phyloP scores from a whole-genome alignment of 2,113 vertebrate species.

The Acanthisitta chloris region DNA sequence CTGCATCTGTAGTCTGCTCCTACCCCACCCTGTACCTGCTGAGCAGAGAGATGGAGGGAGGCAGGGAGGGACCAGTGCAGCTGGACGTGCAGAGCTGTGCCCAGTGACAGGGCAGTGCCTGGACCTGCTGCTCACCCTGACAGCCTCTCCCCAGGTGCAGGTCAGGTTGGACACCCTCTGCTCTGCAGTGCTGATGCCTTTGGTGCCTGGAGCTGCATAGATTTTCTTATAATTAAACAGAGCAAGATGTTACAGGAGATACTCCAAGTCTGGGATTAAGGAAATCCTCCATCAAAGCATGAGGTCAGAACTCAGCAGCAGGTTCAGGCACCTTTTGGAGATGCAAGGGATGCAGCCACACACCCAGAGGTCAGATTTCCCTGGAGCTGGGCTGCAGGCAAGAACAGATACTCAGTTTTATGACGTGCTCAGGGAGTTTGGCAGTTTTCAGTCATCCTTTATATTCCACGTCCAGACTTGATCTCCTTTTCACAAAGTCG shows the following conservation, averaged over 20 bases:
- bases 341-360: not conserved
- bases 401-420: not conserved
- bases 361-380: not conserved
- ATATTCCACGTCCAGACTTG: not conserved
- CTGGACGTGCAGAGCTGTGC: no score
- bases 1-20: not conserved
- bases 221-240: not conserved
- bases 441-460: not conserved
- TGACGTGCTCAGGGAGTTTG: not conserved
- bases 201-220: accelerated
- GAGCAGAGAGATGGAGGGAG: not conserved
- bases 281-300: not conserved
- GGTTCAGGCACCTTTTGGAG: not conserved
- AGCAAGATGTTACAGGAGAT: not conserved
- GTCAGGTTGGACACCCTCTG: not conserved
- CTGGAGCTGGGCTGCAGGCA: not conserved
- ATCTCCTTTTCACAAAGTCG: not conserved
- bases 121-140: not conserved
- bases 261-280: not conserved
- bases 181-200: not conserved
- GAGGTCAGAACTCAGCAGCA: not conserved
- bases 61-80: no score
- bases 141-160: not conserved
- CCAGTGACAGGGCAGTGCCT: no score
- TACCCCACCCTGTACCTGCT: not conserved